Percentiles rank a stretch among this genome's conserved stretches.
These are phyloP conservation scores for Lates japonicus DNA, from an alignment of 2,797 vertebrate species.

Conservation along the genomic window DNA sequence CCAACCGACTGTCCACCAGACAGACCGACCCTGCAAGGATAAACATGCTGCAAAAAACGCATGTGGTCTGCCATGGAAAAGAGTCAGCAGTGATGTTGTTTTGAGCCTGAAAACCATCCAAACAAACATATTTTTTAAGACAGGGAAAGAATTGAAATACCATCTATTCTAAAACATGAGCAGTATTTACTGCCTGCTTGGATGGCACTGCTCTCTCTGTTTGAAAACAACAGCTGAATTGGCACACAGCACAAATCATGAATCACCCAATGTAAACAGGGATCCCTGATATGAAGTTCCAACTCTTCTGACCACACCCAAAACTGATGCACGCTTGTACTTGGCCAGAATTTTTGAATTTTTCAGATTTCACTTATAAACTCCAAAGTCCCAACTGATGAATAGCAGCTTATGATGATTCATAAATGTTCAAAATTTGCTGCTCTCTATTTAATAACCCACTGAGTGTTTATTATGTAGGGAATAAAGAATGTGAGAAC, in stretches of 20 bases:
- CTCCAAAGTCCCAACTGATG: background rate
- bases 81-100: background rate
- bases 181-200: background rate
- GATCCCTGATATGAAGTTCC: background rate
- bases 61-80: background rate
- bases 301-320: background rate
- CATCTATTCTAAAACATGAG: background rate
- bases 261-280: conserved; percentile 9
- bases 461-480: conserved; percentile 6
- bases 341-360: background rate
- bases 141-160: background rate
- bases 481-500: conserved; percentile 33
- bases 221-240: conserved; percentile 17
- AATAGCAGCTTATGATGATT: background rate
- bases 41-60: background rate
- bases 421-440: background rate
- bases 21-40: too few species aligned
- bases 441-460: background rate
- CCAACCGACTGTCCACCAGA: too few species aligned
- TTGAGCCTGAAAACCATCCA: conserved; percentile 2
- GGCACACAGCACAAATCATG: conserved; percentile 8
- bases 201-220: background rate
- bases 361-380: background rate
- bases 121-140: conserved; percentile 5
- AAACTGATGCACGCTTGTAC: background rate